phyloP scores from a whole-genome alignment of 2,797 vertebrate species.

The Catostomus latipinnis region DNA sequence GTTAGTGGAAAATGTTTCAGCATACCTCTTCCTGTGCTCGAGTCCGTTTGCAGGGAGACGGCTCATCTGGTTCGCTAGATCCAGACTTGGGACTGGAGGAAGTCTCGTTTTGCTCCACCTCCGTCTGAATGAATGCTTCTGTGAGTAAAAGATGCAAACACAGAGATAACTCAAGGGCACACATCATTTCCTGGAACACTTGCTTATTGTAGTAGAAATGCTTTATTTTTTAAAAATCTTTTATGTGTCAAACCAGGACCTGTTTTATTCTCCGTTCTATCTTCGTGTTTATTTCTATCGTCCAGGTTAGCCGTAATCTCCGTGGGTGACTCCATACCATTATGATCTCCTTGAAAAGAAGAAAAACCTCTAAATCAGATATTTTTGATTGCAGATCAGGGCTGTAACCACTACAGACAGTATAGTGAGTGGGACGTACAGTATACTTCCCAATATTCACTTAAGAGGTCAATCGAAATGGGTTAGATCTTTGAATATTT shows the following conservation, averaged over 20 bases:
- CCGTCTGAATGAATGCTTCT: constrained; percentile 48
- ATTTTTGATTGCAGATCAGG: neutral
- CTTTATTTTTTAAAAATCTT: neutral
- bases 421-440: too few relatives aligned
- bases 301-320: constrained; percentile 52
- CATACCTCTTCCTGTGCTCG: constrained; percentile 43
- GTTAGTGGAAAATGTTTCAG: neutral
- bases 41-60: constrained; percentile 48
- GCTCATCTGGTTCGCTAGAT: constrained; percentile 37
- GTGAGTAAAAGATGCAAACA: neutral
- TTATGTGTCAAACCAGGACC: constrained; percentile 28
- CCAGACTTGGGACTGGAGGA: constrained; percentile 50
- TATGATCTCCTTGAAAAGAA: constrained; percentile 46
- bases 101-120: constrained; percentile 38
- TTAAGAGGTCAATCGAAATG: too few relatives aligned
- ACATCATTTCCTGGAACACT: constrained; percentile 3
- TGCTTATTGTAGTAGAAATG: constrained; percentile 11
- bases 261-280: constrained; percentile 41
- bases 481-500: too few relatives aligned
- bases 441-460: too few relatives aligned
- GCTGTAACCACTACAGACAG: too few relatives aligned
- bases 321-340: constrained; percentile 53
- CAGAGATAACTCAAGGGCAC: constrained; percentile 22
- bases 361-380: neutral
- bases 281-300: constrained; percentile 51